Conservation (phyloP, 2,888 invertebrate species). For the Callyntrura guangdongensis region DNA sequence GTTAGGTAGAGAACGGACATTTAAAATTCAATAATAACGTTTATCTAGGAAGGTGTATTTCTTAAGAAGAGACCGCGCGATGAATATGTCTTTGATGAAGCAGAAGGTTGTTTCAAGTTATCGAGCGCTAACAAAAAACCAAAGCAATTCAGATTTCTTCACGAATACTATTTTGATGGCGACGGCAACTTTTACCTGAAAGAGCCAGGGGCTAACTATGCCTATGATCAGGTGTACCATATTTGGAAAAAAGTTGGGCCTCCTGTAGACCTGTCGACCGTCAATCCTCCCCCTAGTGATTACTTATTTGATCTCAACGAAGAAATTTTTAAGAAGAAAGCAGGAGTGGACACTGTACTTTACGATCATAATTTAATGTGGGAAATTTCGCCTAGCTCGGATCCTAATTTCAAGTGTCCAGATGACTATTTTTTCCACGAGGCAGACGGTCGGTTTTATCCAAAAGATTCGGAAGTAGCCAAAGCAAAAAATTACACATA, state of each 20-base stretch:
- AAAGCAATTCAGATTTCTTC: constrained; percentile 7
- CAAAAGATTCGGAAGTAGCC: constrained; percentile 39
- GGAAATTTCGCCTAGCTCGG: constrained; percentile 27
- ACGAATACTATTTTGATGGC: constrained; percentile 71
- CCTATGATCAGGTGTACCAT: constrained; percentile 49
- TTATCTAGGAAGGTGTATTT: constrained; percentile 68
- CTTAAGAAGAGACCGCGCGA: constrained; percentile 51
- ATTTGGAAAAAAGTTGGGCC: constrained; percentile 70
- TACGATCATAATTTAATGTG: constrained; percentile 26
- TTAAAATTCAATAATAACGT: background rate
- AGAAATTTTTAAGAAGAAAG: constrained; percentile 36
- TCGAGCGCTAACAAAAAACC: constrained; percentile 25
- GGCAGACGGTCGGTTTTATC: constrained; percentile 62
- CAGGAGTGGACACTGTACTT: background rate
- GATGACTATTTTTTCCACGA: constrained; percentile 69
- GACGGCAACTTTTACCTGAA: constrained; percentile 58
- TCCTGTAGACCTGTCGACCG: constrained; percentile 24
- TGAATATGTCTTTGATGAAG: constrained; percentile 57
- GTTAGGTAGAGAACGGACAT: no score
- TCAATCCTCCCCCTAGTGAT: background rate
- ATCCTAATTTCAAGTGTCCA: constrained; percentile 37
- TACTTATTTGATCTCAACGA: constrained; percentile 49
- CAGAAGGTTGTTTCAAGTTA: constrained; percentile 47
- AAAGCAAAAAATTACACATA: constrained; percentile 47
- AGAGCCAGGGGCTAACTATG: constrained; percentile 8